Evolutionary conservation across 2,113 vertebrate species (phyloP).

Genomic region (Corvus moneduloides): DNA sequence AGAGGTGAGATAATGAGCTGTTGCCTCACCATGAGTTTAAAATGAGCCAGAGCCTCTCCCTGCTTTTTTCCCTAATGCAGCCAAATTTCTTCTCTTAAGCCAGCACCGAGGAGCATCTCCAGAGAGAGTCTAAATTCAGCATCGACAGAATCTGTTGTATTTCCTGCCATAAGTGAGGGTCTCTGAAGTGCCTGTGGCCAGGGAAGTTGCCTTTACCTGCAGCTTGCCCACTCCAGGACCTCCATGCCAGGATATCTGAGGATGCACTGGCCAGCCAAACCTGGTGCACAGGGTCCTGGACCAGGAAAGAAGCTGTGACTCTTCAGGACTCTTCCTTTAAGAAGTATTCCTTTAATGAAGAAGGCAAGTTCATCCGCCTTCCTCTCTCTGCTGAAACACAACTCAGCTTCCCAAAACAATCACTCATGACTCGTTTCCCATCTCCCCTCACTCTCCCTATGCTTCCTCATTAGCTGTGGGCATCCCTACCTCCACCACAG

Average conservation of each 20-base stretch:
- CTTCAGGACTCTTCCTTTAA: neutral
- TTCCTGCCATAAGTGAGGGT: neutral
- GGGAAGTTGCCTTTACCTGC: neutral
- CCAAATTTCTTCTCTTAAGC: neutral
- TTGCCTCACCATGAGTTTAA: neutral
- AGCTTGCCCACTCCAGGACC: neutral
- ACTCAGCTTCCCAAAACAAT: neutral
- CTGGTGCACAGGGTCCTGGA: accelerated
- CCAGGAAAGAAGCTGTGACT: neutral
- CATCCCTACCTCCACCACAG: neutral
- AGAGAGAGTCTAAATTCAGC: neutral
- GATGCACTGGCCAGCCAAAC: neutral
- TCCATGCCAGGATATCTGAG: neutral
- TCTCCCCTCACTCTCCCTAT: neutral
- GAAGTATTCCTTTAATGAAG: neutral
- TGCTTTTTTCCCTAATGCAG: neutral
- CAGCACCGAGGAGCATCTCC: neutral
- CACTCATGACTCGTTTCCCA: neutral
- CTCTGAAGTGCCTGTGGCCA: neutral
- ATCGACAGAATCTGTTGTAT: neutral
- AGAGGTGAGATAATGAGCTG: neutral
- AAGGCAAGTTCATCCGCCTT: neutral
- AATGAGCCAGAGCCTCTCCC: neutral
- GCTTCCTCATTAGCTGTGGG: neutral
- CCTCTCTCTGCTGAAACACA: neutral